phyloP scores from a whole-genome alignment of 2,113 vertebrate species.

The Cisticola juncidis region DNA sequence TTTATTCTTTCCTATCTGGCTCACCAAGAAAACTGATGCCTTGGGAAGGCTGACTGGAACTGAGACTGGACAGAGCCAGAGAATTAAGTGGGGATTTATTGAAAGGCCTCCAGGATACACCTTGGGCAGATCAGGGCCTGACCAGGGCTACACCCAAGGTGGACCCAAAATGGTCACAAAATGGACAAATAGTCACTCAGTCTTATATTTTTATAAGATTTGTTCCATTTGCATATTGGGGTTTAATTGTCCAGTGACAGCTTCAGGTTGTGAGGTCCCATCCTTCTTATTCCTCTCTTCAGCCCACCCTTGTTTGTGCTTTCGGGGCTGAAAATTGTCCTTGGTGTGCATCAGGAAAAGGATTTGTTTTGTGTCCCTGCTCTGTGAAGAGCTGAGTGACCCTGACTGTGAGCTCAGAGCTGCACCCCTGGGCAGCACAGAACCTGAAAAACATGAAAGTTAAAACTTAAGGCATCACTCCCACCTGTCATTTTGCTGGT shows the following conservation, averaged over 20 bases:
- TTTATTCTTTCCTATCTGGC: too few species aligned
- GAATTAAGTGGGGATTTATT: too few species aligned
- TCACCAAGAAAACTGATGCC: too few species aligned
- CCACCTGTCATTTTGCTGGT: background rate
- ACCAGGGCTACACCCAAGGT: too few species aligned
- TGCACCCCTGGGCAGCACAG: background rate
- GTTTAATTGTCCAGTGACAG: background rate
- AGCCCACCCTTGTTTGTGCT: background rate
- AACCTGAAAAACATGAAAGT: rapidly evolving
- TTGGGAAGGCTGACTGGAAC: too few species aligned
- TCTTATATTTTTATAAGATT: too few species aligned
- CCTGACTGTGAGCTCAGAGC: background rate
- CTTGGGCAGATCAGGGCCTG: too few species aligned
- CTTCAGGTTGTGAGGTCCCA: too few species aligned
- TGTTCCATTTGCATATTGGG: background rate
- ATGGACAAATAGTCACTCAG: too few species aligned
- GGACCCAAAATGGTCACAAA: too few species aligned
- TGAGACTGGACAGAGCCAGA: too few species aligned
- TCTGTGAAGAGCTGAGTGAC: background rate
- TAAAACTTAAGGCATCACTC: background rate
- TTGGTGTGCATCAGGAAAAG: background rate
- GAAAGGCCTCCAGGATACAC: too few species aligned
- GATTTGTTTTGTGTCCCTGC: background rate
- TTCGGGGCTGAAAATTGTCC: background rate
- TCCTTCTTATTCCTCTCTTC: background rate